Conservation (phyloP, 1,140 invertebrate species). For the Brachystomella parvula region DNA sequence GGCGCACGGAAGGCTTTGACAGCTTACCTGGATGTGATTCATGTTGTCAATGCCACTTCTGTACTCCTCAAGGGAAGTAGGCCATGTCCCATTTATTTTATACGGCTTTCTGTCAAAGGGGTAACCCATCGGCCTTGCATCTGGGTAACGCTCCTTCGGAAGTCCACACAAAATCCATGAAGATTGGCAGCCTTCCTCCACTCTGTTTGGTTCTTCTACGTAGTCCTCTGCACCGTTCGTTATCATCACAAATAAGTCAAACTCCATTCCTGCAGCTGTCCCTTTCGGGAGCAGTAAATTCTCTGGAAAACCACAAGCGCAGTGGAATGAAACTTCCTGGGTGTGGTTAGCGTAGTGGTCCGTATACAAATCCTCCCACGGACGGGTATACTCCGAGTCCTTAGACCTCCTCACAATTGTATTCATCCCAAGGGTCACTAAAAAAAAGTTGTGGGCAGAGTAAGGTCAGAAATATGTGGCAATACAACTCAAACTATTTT, state of each 20-base stretch:
- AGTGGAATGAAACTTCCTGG: conserved; percentile 40
- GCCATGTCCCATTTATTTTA: no score
- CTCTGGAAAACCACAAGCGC: conserved; percentile 79
- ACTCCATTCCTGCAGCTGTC: conserved; percentile 54
- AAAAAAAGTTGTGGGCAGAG: background rate
- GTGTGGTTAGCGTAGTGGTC: background rate
- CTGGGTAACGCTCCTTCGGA: conserved; percentile 61
- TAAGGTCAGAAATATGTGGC: no score
- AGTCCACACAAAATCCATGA: conserved; percentile 53
- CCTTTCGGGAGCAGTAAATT: conserved; percentile 74
- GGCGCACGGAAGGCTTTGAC: no score
- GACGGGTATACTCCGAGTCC: conserved; percentile 2
- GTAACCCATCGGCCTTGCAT: conserved; percentile 59
- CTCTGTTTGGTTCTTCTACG: conserved; percentile 49
- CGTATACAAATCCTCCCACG: conserved; percentile 7
- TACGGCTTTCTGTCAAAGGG: conserved; percentile 23
- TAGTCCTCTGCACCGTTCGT: conserved; percentile 63
- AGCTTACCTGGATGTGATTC: no score
- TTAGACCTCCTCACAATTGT: background rate
- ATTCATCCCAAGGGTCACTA: conserved; percentile 9
- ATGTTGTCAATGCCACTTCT: no score
- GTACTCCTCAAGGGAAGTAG: no score
- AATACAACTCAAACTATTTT: no score
- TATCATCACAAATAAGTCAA: conserved; percentile 70
- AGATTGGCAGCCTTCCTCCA: conserved; percentile 54